These are phyloP conservation scores for Carabus problematicus DNA, from an alignment of 2,888 invertebrate species.

Conservation along the genomic window DNA sequence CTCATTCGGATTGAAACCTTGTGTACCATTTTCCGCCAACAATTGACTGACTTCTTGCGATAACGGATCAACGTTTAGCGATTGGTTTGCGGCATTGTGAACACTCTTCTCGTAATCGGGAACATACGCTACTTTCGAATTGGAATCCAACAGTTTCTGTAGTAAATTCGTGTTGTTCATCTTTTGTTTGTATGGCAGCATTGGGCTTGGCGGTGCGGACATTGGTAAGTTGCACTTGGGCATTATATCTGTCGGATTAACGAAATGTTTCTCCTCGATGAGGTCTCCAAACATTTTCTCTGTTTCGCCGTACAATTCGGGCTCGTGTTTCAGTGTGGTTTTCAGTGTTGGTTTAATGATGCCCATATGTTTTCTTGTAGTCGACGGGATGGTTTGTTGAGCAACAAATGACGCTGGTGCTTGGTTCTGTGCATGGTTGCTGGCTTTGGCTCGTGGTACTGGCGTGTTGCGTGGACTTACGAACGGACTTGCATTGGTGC, in stretches of 20 bases:
- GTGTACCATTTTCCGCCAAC: conserved; percentile 65
- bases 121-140: conserved; percentile 61
- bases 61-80: conserved; percentile 58
- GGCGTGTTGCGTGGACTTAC: conserved; percentile 83
- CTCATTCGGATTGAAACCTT: conserved; percentile 47
- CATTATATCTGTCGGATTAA: conserved; percentile 41
- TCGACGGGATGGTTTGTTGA: conserved; percentile 40
- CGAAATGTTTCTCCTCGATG: conserved; percentile 43
- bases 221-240: conserved; percentile 59
- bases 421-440: conserved; percentile 63
- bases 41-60: conserved; percentile 70
- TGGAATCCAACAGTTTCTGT: conserved; percentile 62
- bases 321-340: conserved; percentile 52
- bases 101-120: conserved; percentile 58
- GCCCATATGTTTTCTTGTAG: conserved; percentile 34
- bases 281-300: conserved; percentile 42
- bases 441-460: conserved; percentile 70
- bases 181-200: conserved; percentile 60
- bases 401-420: conserved; percentile 55
- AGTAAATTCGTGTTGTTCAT: conserved; percentile 49
- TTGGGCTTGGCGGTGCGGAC: conserved; percentile 76
- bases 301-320: conserved; percentile 52
- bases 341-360: conserved; percentile 29
- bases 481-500: conserved; percentile 79
- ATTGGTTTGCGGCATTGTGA: conserved; percentile 48